These are phyloP conservation scores for Calliopum simillimum DNA, from an alignment of 2,888 invertebrate species.

Conservation along the genomic window DNA sequence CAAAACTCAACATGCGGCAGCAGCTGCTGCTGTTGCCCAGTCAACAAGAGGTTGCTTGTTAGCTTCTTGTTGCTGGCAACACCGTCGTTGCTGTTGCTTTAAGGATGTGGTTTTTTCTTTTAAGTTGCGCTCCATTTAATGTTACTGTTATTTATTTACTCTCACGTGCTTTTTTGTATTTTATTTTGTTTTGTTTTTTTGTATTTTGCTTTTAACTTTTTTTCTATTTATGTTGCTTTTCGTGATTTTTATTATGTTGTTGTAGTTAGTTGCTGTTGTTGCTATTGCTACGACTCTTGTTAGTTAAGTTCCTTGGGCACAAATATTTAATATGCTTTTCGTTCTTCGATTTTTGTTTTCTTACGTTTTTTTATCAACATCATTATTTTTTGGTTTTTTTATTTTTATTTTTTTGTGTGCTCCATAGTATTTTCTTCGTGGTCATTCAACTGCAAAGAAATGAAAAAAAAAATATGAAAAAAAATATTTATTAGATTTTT, in stretches of 20 bases:
- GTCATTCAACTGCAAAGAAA: slow-evolving; percentile 54
- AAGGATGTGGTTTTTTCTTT: slow-evolving; percentile 5
- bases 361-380: slow-evolving; percentile 13
- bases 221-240: slow-evolving; percentile 15
- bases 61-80: no score
- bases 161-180: background rate
- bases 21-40: background rate
- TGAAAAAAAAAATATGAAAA: slow-evolving; percentile 49
- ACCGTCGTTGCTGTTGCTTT: background rate
- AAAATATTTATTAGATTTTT: slow-evolving; percentile 11
- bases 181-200: slow-evolving; percentile 3
- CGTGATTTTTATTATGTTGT: background rate
- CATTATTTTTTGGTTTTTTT: slow-evolving; percentile 28
- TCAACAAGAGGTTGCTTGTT: no score
- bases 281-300: background rate
- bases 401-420: slow-evolving; percentile 25
- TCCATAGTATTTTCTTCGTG: slow-evolving; percentile 34
- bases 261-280: background rate
- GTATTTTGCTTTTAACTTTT: slow-evolving; percentile 14
- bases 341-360: slow-evolving; percentile 30
- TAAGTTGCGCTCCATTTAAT: slow-evolving; percentile 11
- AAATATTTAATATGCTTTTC: slow-evolving; percentile 1
- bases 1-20: no score
- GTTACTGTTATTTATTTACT: background rate
- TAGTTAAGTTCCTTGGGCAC: slow-evolving; percentile 12